Base-by-base conservation (phyloP, 2,797 vertebrate genomes). In the Eulemur albifrons region DNA sequence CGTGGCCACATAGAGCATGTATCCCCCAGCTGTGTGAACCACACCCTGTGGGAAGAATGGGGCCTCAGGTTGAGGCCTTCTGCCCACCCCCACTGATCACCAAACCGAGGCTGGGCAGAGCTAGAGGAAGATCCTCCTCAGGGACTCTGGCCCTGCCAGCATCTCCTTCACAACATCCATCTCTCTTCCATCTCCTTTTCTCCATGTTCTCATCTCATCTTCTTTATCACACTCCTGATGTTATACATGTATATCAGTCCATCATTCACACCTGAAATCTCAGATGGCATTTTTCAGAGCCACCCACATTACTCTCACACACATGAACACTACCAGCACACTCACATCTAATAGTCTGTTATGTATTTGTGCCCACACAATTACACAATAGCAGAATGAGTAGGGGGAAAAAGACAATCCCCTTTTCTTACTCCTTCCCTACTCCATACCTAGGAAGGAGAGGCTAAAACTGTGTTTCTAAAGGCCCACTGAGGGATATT, bases 1-100 rank as follows among this genome's bases (percentile, higher is more conserved):
- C 95, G 99, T 97, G 83, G 99, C 99, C 1, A 99, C 98, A 98
- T 99, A 99, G 63, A 99, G 98, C 99, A 99, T 99, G 98, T 99
- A 99, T 79, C 99, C 99, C 40, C 99, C 99, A 96, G 99, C 79
- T 0, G 99, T 99, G 97, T 99, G 99, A 57, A 99, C 98, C 21
- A 99, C 99, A 11, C 99, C 99, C 99, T 99, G 97, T 0, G 1
- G 97, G 72, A 43, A 97, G 21, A 97, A 95, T 15, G 48, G 45
- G 30, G 50, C 61, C 61, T 96, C 75, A 92, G 69, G 54, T 27
- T 88, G 38, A 65, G 11, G 63, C 48, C 76, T 63, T 83, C 54
- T 52, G 9, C 50, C 65, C 35, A 87, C 30, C 18, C 69, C 70
- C 30, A 70, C 57, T 93, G 57, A 96, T n/a, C 43, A 92, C 59